Evolutionary conservation across 2,888 invertebrate genomes (phyloP).

Genomic region (Zele albiditarsus): DNA sequence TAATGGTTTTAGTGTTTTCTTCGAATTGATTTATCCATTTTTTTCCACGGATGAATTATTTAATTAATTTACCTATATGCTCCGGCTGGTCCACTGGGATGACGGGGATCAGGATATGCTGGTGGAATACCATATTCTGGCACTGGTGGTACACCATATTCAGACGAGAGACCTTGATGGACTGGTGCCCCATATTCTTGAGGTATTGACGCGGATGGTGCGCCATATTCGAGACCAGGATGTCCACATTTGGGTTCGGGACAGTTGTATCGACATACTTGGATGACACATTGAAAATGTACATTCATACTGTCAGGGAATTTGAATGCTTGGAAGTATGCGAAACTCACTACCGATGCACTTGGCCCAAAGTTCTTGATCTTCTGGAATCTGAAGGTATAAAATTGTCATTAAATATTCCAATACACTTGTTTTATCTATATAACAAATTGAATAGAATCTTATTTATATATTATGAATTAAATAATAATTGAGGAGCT

Average conservation of each 20-base stretch:
- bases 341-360: constrained; percentile 94
- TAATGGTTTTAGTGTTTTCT: background rate
- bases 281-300: constrained; percentile 97
- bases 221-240: constrained; percentile 74
- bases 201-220: constrained; percentile 72
- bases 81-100: constrained; percentile 88
- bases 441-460: background rate
- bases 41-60: background rate
- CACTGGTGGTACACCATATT: constrained; percentile 82
- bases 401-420: constrained; percentile 3
- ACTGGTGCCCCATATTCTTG: constrained; percentile 81
- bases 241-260: constrained; percentile 90
- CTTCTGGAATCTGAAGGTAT: constrained; percentile 86
- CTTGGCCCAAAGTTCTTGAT: constrained; percentile 96
- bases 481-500: no score
- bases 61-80: constrained; percentile 75
- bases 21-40: background rate
- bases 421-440: no score
- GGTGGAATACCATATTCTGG: constrained; percentile 85
- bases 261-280: constrained; percentile 94
- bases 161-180: constrained; percentile 75
- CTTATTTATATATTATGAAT: no score
- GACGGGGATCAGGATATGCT: constrained; percentile 89
- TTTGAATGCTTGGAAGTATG: constrained; percentile 97
- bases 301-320: constrained; percentile 98